Evolutionary conservation across 2,888 invertebrate genomes (phyloP), one percentile per base, ranked within the genome.

Genomic region (Anticlea derivata): DNA sequence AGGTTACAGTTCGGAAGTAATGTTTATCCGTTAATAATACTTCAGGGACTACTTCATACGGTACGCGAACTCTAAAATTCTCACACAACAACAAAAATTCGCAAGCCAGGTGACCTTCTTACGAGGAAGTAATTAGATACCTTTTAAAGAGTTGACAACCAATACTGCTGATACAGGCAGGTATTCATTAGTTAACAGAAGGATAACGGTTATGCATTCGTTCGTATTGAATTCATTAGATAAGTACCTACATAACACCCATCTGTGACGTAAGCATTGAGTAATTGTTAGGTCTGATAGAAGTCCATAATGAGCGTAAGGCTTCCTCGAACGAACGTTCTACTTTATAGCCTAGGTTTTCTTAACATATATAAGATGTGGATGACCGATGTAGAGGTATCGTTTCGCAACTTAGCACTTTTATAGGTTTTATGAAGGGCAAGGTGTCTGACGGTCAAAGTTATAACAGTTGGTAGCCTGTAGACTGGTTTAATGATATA

Each of bases 171-270:
- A 43, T 31, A 46, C 34, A 43, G 41, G 24, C 11, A 41, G 1
- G 23, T 37, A 37, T 29, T 17, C 27, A 44, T 41, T 41, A 40
- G 20, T 31, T 8, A 41, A 30, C 22, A 46, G 37, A 46, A 51
- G 31, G 41, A 46, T 41, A 46, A 51, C 40, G 10, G 31, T 46
- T 27, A 46, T 47, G 37, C 3, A 41, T 51, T 43, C 20, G 38
- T 51, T 38, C 13, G 2, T 41, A 43, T 20, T 49, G 35, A 35
- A 49, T 49, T 24, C 35, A 49, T 41, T 49, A 30, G 17, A 0
- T 41, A 27, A 27, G 4, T 48, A 34, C 12, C 24, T 37, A 33
- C 47, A 40, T 48, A 48, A 34, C 27, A 31, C 26, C 47, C 29
- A 23, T 30, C 29, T 7, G 35, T 41, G 41, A 41, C 17, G 49